A percentile compares a stretch with the other conserved stretches of the same genome.
phyloP scores from a whole-genome alignment of 2,888 invertebrate genomes.

The Colostygia pectinataria region DNA sequence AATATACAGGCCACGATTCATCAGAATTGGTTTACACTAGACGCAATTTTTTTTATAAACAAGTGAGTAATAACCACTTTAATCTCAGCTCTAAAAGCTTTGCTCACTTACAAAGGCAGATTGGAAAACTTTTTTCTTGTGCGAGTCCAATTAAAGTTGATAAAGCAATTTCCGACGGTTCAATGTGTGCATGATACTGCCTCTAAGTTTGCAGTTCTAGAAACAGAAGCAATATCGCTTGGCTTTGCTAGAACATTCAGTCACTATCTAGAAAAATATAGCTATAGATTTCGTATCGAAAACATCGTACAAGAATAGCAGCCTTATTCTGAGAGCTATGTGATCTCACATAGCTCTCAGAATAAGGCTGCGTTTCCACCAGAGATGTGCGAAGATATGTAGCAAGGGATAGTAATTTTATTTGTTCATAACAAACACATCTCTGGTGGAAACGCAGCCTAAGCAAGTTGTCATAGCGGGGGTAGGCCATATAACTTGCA shows the following conservation, averaged over 20 bases:
- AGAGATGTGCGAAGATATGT: too few relatives aligned
- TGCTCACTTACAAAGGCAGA: conserved; percentile 71
- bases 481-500: too few relatives aligned
- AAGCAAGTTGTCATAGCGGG: too few relatives aligned
- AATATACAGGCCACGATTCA: too few relatives aligned
- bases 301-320: too few relatives aligned
- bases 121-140: conserved; percentile 80
- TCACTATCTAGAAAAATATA: background rate
- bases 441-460: too few relatives aligned
- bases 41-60: conserved; percentile 15
- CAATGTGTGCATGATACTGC: conserved; percentile 50
- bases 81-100: conserved; percentile 65
- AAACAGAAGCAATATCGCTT: background rate
- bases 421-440: too few relatives aligned
- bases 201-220: background rate
- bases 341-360: too few relatives aligned
- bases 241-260: background rate
- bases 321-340: too few relatives aligned
- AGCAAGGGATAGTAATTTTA: too few relatives aligned
- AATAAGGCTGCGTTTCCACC: too few relatives aligned
- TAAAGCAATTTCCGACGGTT: conserved; percentile 70
- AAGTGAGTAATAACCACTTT: conserved; percentile 46
- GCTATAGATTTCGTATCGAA: too few relatives aligned
- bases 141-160: conserved; percentile 78
- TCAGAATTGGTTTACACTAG: background rate